phyloP scores from a whole-genome alignment of 2,113 vertebrate species.

The Psittacus erithacus region DNA sequence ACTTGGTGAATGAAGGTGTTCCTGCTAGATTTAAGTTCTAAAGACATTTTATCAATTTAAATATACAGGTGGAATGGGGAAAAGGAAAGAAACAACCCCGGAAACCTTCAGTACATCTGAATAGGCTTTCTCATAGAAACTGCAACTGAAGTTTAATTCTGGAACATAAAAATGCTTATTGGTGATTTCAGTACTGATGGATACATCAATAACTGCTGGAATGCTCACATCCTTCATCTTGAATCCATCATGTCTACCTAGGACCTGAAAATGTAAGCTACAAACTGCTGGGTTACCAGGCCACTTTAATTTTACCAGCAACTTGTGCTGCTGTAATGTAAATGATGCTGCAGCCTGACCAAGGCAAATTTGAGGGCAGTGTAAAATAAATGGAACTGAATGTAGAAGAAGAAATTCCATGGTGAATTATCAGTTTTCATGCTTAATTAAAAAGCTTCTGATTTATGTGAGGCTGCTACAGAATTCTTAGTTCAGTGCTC shows the following conservation, averaged over 20 bases:
- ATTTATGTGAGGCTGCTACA: background rate
- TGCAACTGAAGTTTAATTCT: background rate
- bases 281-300: background rate
- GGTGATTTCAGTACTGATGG: background rate
- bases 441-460: slow-evolving; percentile 2
- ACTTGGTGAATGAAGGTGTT: background rate
- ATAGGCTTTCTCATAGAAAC: background rate
- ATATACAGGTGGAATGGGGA: background rate
- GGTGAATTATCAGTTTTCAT: background rate
- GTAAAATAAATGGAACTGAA: background rate
- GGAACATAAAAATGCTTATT: background rate
- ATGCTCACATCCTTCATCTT: background rate
- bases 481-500: background rate
- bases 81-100: background rate
- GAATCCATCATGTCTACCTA: background rate
- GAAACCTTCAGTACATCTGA: background rate
- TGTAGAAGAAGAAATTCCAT: background rate
- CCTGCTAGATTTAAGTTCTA: background rate
- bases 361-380: background rate
- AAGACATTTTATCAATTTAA: background rate
- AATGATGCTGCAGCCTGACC: background rate
- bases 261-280: background rate
- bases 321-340: background rate
- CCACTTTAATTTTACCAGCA: background rate
- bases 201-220: background rate